Conservation (phyloP, 2,888 invertebrate genomes). For the Agriopis aurantiaria region DNA sequence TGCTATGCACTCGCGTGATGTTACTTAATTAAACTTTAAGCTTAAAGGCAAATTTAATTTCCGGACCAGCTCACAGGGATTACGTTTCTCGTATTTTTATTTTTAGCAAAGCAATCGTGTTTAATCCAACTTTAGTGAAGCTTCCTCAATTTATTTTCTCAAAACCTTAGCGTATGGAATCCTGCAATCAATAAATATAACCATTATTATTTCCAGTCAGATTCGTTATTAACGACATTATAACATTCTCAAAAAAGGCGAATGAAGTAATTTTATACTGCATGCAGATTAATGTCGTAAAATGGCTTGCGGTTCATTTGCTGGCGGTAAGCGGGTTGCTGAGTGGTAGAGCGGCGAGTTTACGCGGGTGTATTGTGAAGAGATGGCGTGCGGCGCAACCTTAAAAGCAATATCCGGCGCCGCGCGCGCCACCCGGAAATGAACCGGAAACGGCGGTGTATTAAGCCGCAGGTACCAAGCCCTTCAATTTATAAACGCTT, state of each 20-base stretch:
- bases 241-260: slow-evolving; percentile 14
- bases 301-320: background rate
- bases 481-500: slow-evolving; percentile 86
- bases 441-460: slow-evolving; percentile 87
- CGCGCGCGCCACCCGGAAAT: slow-evolving; percentile 86
- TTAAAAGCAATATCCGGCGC: slow-evolving; percentile 87
- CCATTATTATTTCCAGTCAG: slow-evolving; percentile 13
- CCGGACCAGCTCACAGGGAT: slow-evolving; percentile 71
- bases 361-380: slow-evolving; percentile 58
- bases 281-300: slow-evolving; percentile 30
- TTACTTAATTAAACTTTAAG: slow-evolving; percentile 80
- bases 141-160: slow-evolving; percentile 47
- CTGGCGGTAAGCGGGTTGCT: slow-evolving; percentile 40
- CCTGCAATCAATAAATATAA: slow-evolving; percentile 15
- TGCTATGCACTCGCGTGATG: slow-evolving; percentile 71
- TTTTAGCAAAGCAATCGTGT: slow-evolving; percentile 53
- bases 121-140: slow-evolving; percentile 53
- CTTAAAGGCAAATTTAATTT: slow-evolving; percentile 81
- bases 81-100: slow-evolving; percentile 70
- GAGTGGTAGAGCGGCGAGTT: slow-evolving; percentile 55
- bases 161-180: slow-evolving; percentile 34
- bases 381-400: slow-evolving; percentile 81
- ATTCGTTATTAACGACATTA: background rate
- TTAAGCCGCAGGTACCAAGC: slow-evolving; percentile 85
- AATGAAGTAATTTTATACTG: slow-evolving; percentile 28